Evolutionary conservation across 2,113 vertebrate genomes (phyloP), one percentile per base, ranked within the genome.

Genomic region (Oreotragus oreotragus): DNA sequence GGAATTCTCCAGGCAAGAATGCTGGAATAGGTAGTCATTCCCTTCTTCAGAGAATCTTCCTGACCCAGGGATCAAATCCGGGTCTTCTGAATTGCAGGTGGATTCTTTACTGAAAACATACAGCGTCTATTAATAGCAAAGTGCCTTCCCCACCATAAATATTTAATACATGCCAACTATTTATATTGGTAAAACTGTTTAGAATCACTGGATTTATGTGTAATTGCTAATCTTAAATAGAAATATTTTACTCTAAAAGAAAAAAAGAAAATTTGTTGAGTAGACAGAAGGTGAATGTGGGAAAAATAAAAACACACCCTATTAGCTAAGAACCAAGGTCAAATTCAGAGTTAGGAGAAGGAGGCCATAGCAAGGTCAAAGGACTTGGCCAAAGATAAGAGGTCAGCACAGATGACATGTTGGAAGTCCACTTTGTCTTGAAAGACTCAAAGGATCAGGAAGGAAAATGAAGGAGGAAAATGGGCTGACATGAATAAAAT

Each of bases 171-270:
- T 28, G 17, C 33, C 25, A 0, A 43, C 43, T 66, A 11, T 51
- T n/a, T n/a, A n/a, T 43, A 62, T 6, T 6, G 43, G 47, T 15
- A 39, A 90, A 53, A 36, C 2, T 51, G 12, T 28, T 49, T 83
- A 55, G 30, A 87, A 81, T 94, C 14, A 5, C 9, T 25, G 17
- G 27, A 87, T 66, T 53, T 88, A 57, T 45, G 51, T 49, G 30
- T 21, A 96, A 94, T 45, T 43, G 3, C 23, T 88, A 45, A 33
- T 70, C 19, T 90, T 92, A 25, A 64, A 1, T 28, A 43, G 62
- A 96, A 96, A 66, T n/a, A 55, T 33, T 93, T 70, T 91, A 45
- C 1, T 79, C 39, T 83, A 45, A 94, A 86, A 88, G 47, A 25
- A 10, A 58, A 43, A 55, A 21, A 47, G n/a, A 73, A 39, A 19